Base-by-base conservation (phyloP, 2,113 vertebrate genomes). In the Dicaeum eximium region DNA sequence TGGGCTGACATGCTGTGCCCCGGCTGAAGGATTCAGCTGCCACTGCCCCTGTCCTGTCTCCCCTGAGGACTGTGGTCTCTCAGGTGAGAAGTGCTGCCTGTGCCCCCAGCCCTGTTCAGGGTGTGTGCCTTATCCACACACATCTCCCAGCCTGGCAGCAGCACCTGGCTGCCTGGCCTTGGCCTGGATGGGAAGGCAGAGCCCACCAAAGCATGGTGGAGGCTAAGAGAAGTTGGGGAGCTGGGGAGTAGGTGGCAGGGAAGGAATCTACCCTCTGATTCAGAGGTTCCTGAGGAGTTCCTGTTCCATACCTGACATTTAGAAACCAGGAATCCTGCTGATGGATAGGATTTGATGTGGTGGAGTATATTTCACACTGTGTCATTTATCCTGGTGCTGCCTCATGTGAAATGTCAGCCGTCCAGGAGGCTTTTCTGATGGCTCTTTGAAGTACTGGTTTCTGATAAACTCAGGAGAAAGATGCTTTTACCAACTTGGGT, bases 321-420 rank as follows among this genome's bases (percentile, higher is more conserved):
- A 81, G 88, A 95, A 95, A 90, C 69, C 72, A 92, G 80, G 92
- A 95, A 95, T 96, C 88, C 79, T 80, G 72, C 90, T 97, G 95
- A 96, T 95, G 96, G 85, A 96, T 95, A 93, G 95, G 80, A 93
- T 93, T 84, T 71, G 90, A 84, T 90, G 88, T 45, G 71, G 90
- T 88, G 77, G 75, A 96, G 94, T 96, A 71, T 96, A 96, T 97
- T 97, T 95, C 90, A 94, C 48, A 78, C 64, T 23, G 31, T 90
- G 95, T 94, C 92, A 97, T 97, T 96, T 96, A 94, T 96, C 90
- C 93, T 96, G 92, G 82, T 66, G 88, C 88, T 93, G 88, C 93
- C 93, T 96, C 71, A 58, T 92, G 85, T 93, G 93, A 96, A 94
- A 95, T 94, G 92, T 94, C 93, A 96, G 80, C 60, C 2, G 0